phyloP scores from a whole-genome alignment of 2,113 vertebrate species.

The Rhineura floridana region DNA sequence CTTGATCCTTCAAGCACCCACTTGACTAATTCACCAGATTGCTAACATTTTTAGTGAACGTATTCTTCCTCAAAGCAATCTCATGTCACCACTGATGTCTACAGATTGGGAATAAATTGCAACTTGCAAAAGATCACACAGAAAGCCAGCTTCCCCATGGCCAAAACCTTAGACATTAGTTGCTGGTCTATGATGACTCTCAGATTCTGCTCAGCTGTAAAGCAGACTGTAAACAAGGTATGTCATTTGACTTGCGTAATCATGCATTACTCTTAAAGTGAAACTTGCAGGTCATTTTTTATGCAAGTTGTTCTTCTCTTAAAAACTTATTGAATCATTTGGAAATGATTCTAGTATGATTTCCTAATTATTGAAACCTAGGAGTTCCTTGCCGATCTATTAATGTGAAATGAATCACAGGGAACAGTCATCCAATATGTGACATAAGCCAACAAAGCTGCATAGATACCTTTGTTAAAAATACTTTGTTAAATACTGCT shows the following conservation, averaged over 20 bases:
- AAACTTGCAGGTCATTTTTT: neutral
- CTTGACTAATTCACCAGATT: neutral
- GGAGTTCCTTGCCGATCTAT: neutral
- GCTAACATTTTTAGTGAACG: neutral
- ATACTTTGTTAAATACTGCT: too few species aligned
- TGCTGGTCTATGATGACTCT: neutral
- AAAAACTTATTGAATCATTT: neutral
- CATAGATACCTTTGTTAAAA: neutral
- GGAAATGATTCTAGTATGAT: neutral
- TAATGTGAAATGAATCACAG: neutral
- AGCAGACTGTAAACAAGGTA: neutral
- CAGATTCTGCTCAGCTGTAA: neutral
- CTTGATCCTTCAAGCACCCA: neutral
- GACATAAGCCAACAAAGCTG: neutral
- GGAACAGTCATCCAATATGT: neutral
- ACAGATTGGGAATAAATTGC: neutral
- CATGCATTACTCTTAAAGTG: neutral
- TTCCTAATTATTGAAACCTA: neutral
- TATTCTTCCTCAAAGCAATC: neutral
- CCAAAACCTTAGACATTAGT: neutral
- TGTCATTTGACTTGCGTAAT: neutral
- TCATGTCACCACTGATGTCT: neutral
- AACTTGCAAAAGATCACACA: neutral
- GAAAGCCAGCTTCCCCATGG: neutral
- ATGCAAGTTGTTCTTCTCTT: neutral